A percentile compares a stretch with the other conserved stretches of the same genome.
These are phyloP conservation scores for Dromococcyx pavoninus DNA, from an alignment of 2,797 vertebrate species.

Conservation along the genomic window DNA sequence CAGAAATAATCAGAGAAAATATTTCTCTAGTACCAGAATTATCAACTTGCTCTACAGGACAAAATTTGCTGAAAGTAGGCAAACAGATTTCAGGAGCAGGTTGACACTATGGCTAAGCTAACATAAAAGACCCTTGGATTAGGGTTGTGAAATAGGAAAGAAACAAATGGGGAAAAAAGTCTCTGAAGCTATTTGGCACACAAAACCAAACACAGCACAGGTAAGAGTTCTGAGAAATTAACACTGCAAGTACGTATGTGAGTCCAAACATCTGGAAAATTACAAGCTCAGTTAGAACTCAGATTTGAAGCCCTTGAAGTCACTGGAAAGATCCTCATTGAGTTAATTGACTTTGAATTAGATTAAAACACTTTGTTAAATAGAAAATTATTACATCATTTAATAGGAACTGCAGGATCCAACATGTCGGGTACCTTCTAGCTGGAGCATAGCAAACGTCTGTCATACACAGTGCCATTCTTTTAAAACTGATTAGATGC, in stretches of 20 bases:
- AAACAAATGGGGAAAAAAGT: not conserved
- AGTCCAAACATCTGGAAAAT: not conserved
- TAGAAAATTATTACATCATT: not conserved
- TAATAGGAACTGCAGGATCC: not conserved
- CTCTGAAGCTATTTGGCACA: not conserved
- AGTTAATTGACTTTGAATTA: not conserved
- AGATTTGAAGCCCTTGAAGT: not conserved
- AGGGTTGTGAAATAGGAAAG: not conserved
- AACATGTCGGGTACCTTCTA: not conserved
- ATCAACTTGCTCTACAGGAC: not conserved
- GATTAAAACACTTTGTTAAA: not conserved
- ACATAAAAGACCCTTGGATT: not conserved
- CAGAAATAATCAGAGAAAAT: not conserved
- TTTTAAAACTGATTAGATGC: not conserved
- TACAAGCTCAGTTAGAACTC: not conserved
- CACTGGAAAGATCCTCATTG: not conserved
- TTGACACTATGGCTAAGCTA: not conserved
- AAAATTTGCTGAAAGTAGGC: not conserved
- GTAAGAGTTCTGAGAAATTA: not conserved
- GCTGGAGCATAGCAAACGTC: not conserved
- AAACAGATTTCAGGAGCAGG: not conserved
- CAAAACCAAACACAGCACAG: not conserved
- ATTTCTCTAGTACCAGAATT: not conserved
- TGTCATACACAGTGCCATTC: not conserved
- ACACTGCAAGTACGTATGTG: accelerated